phyloP scores from a whole-genome alignment of 2,888 invertebrate species.

The Rotaria magnacalcarata region DNA sequence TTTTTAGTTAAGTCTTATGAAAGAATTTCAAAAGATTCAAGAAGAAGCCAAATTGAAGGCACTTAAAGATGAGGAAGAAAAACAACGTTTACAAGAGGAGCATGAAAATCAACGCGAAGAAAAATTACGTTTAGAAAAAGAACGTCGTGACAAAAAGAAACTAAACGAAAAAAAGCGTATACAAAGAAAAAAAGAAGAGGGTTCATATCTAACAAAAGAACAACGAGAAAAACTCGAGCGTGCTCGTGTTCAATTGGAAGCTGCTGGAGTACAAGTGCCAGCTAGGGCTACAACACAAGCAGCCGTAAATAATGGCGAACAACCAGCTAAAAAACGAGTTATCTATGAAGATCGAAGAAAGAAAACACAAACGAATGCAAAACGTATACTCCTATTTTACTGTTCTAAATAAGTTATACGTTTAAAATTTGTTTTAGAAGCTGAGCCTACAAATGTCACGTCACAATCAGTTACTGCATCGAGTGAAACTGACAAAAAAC shows the following conservation, averaged over 20 bases:
- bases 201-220: slow-evolving; percentile 21
- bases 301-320: background rate
- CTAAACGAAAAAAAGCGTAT: slow-evolving; percentile 32
- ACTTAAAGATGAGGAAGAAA: background rate
- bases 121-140: background rate
- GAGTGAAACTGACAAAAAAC: background rate
- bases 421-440: background rate
- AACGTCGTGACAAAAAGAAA: slow-evolving; percentile 18
- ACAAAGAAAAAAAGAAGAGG: background rate
- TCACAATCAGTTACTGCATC: background rate
- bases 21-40: background rate
- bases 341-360: background rate
- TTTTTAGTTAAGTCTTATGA: slow-evolving; percentile 23
- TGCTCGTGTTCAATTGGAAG: background rate
- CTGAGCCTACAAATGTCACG: background rate
- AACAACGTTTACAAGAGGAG: background rate
- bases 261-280: slow-evolving; percentile 24
- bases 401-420: background rate
- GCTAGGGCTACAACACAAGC: background rate
- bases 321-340: slow-evolving; percentile 9
- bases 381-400: background rate
- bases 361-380: background rate
- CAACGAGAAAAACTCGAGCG: slow-evolving; percentile 30
- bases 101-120: background rate
- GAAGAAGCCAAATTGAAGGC: background rate